phyloP scores from a whole-genome alignment of 1,140 invertebrate genomes.

The Drosophila equinoxialis region DNA sequence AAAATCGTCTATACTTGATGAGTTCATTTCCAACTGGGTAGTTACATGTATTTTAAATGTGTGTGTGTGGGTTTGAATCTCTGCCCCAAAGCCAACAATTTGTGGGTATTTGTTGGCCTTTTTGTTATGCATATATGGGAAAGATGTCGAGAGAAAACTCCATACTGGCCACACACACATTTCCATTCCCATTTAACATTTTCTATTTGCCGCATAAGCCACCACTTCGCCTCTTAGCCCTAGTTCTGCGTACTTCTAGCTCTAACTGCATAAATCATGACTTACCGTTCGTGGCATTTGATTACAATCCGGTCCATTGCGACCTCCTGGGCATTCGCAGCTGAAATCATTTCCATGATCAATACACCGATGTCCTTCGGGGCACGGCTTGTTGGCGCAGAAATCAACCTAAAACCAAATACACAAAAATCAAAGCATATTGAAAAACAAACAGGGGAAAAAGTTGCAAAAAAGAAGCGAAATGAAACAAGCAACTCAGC shows the following conservation, averaged over 20 bases:
- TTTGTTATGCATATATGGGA: conserved; percentile 50
- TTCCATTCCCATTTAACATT: not conserved
- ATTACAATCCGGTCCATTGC: conserved; percentile 87
- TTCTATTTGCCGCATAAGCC: not conserved
- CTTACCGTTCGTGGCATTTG: conserved; percentile 84
- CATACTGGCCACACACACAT: not conserved
- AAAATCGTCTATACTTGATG: not conserved
- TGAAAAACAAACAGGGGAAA: conserved; percentile 42
- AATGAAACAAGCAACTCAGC: conserved; percentile 5
- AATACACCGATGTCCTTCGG: conserved; percentile 86
- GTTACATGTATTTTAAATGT: not conserved
- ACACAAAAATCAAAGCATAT: conserved; percentile 61
- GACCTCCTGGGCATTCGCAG: conserved; percentile 89
- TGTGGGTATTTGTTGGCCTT: conserved; percentile 59
- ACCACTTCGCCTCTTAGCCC: not conserved
- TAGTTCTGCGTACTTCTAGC: not conserved
- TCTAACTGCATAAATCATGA: conserved; percentile 79
- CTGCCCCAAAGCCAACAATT: conserved; percentile 48
- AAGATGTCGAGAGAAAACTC: conserved; percentile 17
- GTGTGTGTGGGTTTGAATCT: not conserved
- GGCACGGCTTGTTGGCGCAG: conserved; percentile 88
- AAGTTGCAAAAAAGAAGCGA: conserved; percentile 11
- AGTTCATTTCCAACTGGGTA: conserved; percentile 6
- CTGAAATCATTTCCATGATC: conserved; percentile 89
- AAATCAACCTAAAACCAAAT: conserved; percentile 86